Evolutionary conservation across 2,113 vertebrate species (phyloP).

Genomic region (Camelus dromedarius): DNA sequence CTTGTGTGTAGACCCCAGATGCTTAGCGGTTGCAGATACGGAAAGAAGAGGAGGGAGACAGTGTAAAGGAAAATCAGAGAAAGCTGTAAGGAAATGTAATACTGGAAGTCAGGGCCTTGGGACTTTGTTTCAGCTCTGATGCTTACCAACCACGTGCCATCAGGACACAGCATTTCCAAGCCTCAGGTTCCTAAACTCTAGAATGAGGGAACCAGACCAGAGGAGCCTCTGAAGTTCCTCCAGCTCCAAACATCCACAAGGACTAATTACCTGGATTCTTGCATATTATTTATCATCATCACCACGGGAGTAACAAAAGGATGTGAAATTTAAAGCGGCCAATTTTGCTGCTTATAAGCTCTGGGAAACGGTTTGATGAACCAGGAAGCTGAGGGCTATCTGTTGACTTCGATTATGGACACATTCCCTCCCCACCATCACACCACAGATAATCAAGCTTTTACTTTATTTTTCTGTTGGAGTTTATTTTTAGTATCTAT

Average conservation of each 20-base stretch:
- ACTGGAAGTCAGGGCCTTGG: not conserved
- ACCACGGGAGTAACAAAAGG: slow-evolving; percentile 59
- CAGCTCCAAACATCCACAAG: not conserved
- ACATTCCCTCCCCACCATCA: slow-evolving; percentile 5
- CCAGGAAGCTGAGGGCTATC: slow-evolving; percentile 14
- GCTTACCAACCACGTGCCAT: not conserved
- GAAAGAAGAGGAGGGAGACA: not conserved
- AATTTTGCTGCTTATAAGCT: slow-evolving; percentile 47
- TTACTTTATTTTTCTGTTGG: slow-evolving; percentile 16
- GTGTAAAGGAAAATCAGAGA: not conserved
- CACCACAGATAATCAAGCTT: not conserved
- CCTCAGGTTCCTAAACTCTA: not conserved
- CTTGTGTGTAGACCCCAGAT: not conserved
- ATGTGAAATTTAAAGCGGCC: slow-evolving; percentile 48
- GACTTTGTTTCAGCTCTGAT: not conserved
- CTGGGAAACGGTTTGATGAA: slow-evolving; percentile 57
- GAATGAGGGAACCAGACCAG: not conserved
- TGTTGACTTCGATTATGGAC: slow-evolving; percentile 55
- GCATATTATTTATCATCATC: slow-evolving; percentile 60
- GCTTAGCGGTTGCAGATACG: not conserved
- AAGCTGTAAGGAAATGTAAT: not conserved
- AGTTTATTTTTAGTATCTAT: not conserved
- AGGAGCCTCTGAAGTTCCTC: not conserved
- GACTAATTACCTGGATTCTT: slow-evolving; percentile 18
- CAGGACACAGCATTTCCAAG: not conserved